Conservation (phyloP, 2,113 vertebrate species). For the Callopanchax toddi region DNA sequence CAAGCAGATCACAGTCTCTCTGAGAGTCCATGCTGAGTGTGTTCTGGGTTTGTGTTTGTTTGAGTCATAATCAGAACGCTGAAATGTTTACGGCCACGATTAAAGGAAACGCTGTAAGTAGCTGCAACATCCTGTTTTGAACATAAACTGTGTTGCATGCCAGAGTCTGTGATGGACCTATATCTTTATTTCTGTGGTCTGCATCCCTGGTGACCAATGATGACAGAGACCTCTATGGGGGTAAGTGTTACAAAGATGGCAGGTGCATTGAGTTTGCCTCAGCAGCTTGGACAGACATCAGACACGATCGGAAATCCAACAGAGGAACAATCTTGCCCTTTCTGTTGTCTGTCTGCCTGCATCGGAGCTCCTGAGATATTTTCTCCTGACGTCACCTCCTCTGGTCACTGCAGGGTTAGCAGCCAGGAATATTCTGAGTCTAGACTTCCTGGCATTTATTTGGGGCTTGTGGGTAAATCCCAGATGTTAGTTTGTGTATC, state of each 20-base stretch:
- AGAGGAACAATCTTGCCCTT: slow-evolving; percentile 39
- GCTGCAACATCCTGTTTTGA: slow-evolving; percentile 74
- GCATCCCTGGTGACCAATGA: slow-evolving; percentile 33
- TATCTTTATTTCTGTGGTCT: slow-evolving; percentile 30
- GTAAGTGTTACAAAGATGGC: slow-evolving; percentile 17
- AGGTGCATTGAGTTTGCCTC: slow-evolving; percentile 39
- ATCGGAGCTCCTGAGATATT: slow-evolving; percentile 28
- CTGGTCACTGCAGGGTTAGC: slow-evolving; percentile 43
- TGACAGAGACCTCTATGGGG: background rate
- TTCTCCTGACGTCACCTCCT: slow-evolving; percentile 64
- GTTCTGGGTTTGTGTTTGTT: slow-evolving; percentile 22
- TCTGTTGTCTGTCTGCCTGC: slow-evolving; percentile 44
- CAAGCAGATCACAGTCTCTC: slow-evolving; percentile 10
- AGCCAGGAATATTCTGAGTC: slow-evolving; percentile 53
- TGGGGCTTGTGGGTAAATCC: slow-evolving; percentile 9
- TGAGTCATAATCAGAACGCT: slow-evolving; percentile 34
- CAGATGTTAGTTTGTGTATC: background rate
- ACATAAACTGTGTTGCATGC: slow-evolving; percentile 54
- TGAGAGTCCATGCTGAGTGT: slow-evolving; percentile 15
- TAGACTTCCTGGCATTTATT: slow-evolving; percentile 61
- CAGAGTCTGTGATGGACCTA: too few species aligned
- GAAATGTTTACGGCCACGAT: slow-evolving; percentile 53
- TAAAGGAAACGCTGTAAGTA: slow-evolving; percentile 59
- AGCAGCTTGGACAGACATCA: slow-evolving; percentile 59
- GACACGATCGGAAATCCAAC: slow-evolving; percentile 61